Conservation (phyloP, 2,797 vertebrate species). For the Eulemur mongoz region DNA sequence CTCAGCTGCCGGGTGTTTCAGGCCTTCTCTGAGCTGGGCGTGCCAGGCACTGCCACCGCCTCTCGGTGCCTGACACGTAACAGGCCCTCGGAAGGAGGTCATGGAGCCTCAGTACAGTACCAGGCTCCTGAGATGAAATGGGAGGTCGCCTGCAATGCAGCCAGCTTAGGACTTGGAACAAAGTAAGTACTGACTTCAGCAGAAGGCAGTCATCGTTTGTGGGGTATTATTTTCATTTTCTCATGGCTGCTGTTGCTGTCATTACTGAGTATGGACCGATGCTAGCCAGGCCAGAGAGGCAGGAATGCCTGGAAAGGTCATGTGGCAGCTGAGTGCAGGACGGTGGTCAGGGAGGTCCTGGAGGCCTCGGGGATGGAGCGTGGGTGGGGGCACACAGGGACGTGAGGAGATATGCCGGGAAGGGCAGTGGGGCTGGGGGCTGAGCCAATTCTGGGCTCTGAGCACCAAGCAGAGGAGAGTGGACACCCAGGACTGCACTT, state of each 20-base stretch:
- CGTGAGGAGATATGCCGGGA: too few species aligned
- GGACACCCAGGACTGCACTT: too few species aligned
- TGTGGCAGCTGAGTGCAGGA: not conserved
- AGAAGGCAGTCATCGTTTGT: not conserved
- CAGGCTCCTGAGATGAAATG: not conserved
- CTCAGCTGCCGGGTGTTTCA: rapidly evolving
- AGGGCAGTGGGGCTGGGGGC: not conserved
- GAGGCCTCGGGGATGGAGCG: not conserved
- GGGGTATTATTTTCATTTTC: not conserved
- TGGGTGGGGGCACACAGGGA: too few species aligned
- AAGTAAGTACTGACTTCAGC: not conserved
- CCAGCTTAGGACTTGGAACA: rapidly evolving
- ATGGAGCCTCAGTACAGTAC: not conserved
- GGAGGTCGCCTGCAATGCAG: not conserved
- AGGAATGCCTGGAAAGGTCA: not conserved
- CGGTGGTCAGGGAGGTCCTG: not conserved
- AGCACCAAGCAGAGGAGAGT: not conserved
- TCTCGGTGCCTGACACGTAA: not conserved
- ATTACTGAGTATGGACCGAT: not conserved
- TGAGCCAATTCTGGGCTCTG: not conserved
- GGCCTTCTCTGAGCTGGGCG: not conserved
- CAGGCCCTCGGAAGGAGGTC: rapidly evolving
- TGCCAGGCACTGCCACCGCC: not conserved
- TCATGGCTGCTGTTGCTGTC: rapidly evolving
- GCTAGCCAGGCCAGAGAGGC: not conserved